Evolutionary conservation across 2,113 vertebrate genomes (phyloP).

Genomic region (Mobula hypostoma): DNA sequence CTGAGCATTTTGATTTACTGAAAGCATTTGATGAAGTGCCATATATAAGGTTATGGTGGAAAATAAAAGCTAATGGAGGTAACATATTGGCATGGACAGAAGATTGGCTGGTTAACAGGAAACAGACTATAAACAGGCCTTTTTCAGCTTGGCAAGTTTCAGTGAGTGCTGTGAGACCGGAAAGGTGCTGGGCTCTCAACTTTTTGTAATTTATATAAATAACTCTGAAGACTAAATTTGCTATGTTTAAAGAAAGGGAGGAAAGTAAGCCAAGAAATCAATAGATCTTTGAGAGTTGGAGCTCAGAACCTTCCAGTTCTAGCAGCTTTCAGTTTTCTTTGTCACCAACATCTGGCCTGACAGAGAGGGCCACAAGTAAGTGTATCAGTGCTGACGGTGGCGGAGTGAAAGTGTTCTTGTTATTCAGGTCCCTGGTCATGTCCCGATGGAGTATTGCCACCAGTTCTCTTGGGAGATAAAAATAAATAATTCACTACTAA

Average conservation of each 20-base stretch:
- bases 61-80: no score
- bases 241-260: no score
- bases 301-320: neutral
- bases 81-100: no score
- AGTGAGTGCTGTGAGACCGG: no score
- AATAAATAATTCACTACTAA: neutral
- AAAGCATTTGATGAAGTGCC: no score
- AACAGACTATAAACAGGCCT: neutral
- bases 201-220: no score
- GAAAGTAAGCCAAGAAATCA: no score
- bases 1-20: no score
- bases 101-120: no score
- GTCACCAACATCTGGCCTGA: neutral
- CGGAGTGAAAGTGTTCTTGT: neutral
- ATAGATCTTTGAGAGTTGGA: neutral
- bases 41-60: no score
- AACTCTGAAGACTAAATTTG: no score
- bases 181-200: no score
- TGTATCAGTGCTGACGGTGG: neutral
- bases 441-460: neutral
- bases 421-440: neutral
- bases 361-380: neutral
- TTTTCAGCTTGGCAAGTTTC: neutral
- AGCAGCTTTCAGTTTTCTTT: neutral
- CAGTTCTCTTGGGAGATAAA: neutral